Conservation (phyloP, 2,797 vertebrate species). For the Chanos chanos region DNA sequence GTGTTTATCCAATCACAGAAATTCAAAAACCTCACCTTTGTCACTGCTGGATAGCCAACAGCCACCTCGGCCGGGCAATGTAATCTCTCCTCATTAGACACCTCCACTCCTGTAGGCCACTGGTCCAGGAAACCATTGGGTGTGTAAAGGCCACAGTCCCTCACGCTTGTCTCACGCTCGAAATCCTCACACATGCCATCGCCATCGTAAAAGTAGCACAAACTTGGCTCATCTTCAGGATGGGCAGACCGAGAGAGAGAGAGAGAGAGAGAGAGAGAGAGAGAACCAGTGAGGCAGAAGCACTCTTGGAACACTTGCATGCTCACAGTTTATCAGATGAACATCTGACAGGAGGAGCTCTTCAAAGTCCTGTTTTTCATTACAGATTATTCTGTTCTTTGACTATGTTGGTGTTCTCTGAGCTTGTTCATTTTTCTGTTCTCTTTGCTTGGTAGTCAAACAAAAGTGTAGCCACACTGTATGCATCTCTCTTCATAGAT, state of each 20-base stretch:
- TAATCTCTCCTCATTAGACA: conserved; percentile 75
- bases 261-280: not conserved
- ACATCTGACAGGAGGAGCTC: no score
- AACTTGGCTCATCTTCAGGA: conserved; percentile 76
- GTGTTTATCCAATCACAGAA: no score
- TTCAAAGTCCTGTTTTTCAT: no score
- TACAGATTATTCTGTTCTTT: no score
- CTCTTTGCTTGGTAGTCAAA: no score
- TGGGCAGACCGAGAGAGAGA: not conserved
- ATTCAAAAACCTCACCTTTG: conserved; percentile 79
- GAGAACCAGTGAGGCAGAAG: not conserved
- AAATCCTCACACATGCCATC: conserved; percentile 86
- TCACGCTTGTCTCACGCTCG: conserved; percentile 80
- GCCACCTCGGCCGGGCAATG: conserved; percentile 79
- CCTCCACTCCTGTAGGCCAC: conserved; percentile 79
- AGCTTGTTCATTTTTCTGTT: no score
- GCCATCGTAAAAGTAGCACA: conserved; percentile 83
- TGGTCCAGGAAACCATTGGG: conserved; percentile 83
- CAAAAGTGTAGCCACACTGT: no score
- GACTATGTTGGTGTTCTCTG: no score
- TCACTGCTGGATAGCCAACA: conserved; percentile 79
- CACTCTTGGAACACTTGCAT: no score
- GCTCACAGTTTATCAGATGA: no score
- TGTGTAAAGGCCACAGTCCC: conserved; percentile 82
- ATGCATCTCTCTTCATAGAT: no score